Evolutionary conservation across 1,140 invertebrate genomes (phyloP).

Genomic region (Orius insidiosus): DNA sequence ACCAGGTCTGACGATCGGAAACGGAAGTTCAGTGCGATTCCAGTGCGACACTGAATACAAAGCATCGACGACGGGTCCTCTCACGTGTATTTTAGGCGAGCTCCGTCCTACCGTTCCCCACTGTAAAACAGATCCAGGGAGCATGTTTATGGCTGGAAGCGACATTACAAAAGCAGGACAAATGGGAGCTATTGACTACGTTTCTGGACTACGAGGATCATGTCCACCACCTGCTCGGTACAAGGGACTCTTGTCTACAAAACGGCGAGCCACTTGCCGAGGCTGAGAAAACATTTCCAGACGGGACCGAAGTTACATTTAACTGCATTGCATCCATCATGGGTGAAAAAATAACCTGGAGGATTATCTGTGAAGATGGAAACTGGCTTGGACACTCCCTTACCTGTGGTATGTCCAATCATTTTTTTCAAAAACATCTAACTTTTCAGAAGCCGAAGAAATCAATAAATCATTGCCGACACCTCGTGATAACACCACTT

Average conservation of each 20-base stretch:
- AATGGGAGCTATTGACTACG: slow-evolving; percentile 36
- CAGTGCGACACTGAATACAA: slow-evolving; percentile 44
- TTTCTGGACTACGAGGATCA: slow-evolving; percentile 26
- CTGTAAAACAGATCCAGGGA: slow-evolving; percentile 27
- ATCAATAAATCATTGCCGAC: slow-evolving; percentile 20
- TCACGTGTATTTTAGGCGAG: slow-evolving; percentile 49
- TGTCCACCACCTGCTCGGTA: slow-evolving; percentile 41
- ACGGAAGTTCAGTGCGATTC: slow-evolving; percentile 49
- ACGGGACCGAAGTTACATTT: slow-evolving; percentile 63
- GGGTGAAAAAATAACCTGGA: slow-evolving; percentile 63
- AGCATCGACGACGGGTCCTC: slow-evolving; percentile 28
- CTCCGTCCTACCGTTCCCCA: slow-evolving; percentile 37
- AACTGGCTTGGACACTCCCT: slow-evolving; percentile 61
- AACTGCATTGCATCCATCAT: slow-evolving; percentile 60
- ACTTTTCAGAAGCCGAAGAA: slow-evolving; percentile 5
- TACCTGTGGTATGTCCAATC: slow-evolving; percentile 39
- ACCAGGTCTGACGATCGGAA: slow-evolving; percentile 55
- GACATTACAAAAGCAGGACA: slow-evolving; percentile 44
- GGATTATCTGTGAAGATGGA: slow-evolving; percentile 64
- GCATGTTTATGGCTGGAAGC: slow-evolving; percentile 31
- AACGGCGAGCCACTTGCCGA: slow-evolving; percentile 34
- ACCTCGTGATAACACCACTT: slow-evolving; percentile 45
- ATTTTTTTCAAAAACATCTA: not conserved
- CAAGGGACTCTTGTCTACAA: slow-evolving; percentile 46
- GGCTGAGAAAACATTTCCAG: slow-evolving; percentile 37